Evolutionary conservation across 1,140 invertebrate genomes (phyloP), one percentile per base, ranked within the genome.

Genomic region (Temnothorax longispinosus): DNA sequence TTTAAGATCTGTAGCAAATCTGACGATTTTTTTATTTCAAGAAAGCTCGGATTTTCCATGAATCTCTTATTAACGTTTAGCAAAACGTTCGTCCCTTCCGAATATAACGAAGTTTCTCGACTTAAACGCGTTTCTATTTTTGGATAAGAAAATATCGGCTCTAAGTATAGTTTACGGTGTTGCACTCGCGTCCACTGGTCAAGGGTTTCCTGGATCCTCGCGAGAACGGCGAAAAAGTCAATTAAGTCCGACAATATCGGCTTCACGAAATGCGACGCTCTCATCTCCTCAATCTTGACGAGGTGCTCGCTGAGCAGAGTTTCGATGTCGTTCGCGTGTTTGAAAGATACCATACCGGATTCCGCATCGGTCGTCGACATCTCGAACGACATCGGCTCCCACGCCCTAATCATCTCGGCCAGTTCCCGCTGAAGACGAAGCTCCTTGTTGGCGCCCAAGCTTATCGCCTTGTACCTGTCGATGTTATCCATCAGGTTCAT

Each of bases 391-490:
- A 97, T 94, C 7, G 88, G 84, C 44, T 96, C 92, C 97, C 97
- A 98, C 89, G 97, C 96, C 7, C 94, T 89, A 67, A 96, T 96
- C 97, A 98, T 97, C 90, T 95, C 95, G 44, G 95, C 93, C 74
- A 98, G 93, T 38, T 96, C 94, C 77, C 96, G 94, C 91, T 96
- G 96, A 5, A 98, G 93, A 15, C 94, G 94, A 71, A 96, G 96
- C 93, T 98, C 97, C 91, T 97, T 97, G 58, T 96, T 96, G 1
- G 97, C 97, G 58, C 96, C 96, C 60, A 96, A 95, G 91, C 97
- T 97, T 35, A 98, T 97, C 5, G 95, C 92, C 91, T 97, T 96
- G 92, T 95, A 96, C 93, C 96, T 96, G 4, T 96, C 94, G 50
- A 97, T 95, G 89, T 96, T 96, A 7, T 96, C 93, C 60, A 96